A percentile compares a stretch with the other conserved stretches of the same genome.
phyloP scores from a whole-genome alignment of 2,113 vertebrate genomes.

The Cynocephalus volans region DNA sequence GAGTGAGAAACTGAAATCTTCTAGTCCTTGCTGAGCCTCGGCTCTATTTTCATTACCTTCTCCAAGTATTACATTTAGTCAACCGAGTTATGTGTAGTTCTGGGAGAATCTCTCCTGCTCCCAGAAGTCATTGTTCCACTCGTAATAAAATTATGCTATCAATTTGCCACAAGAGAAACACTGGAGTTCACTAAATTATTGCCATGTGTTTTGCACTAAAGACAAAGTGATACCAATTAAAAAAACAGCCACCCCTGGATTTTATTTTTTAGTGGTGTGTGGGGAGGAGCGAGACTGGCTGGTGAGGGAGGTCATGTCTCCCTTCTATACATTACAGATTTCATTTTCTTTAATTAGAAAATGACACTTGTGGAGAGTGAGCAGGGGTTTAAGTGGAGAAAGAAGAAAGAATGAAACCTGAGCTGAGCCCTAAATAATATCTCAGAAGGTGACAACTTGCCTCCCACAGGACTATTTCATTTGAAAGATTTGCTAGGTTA shows the following conservation, averaged over 20 bases:
- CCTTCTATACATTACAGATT: conserved; percentile 84
- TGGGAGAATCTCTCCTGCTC: conserved; percentile 87
- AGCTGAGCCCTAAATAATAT: conserved; percentile 87
- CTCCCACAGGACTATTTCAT: conserved; percentile 88
- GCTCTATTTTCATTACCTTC: conserved; percentile 90
- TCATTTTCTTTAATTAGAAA: conserved; percentile 89
- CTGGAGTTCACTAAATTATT: conserved; percentile 90
- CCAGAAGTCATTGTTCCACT: conserved; percentile 90
- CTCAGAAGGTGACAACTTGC: conserved; percentile 89
- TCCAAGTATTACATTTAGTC: conserved; percentile 90
- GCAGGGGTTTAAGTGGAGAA: conserved; percentile 66
- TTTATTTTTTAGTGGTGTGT: conserved; percentile 85
- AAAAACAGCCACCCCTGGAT: conserved; percentile 79
- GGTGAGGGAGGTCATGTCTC: conserved; percentile 79
- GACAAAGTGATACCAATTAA: conserved; percentile 89
- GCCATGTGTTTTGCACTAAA: conserved; percentile 86
- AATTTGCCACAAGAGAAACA: conserved; percentile 90
- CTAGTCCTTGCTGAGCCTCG: conserved; percentile 82
- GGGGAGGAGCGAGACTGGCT: conserved; percentile 78
- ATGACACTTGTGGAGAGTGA: conserved; percentile 79
- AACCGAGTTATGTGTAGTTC: conserved; percentile 88
- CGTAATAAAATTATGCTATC: conserved; percentile 91
- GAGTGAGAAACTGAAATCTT: conserved; percentile 87
- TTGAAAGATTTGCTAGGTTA: conserved; percentile 87
- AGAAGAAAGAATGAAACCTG: conserved; percentile 81